phyloP scores from a whole-genome alignment of 2,113 vertebrate genomes.

The Anthoscopus minutus region DNA sequence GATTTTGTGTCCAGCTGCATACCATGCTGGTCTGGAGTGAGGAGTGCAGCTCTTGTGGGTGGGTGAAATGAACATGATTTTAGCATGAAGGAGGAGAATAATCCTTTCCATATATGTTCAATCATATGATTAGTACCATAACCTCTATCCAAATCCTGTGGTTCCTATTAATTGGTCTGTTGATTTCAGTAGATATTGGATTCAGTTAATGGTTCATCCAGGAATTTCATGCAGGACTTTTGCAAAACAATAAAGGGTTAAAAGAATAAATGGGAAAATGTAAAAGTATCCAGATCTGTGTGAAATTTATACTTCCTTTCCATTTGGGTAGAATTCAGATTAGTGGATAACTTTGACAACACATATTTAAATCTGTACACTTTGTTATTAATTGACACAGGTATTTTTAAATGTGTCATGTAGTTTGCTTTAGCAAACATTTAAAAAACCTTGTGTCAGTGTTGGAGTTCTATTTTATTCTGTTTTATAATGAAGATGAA shows the following conservation, averaged over 20 bases:
- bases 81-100: neutral
- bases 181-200: slow-evolving; percentile 6
- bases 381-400: neutral
- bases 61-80: neutral
- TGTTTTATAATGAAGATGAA: neutral
- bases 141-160: neutral
- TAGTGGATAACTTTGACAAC: neutral
- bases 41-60: neutral
- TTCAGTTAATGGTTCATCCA: neutral
- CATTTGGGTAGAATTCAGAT: neutral
- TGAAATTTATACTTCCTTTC: neutral
- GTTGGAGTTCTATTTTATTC: neutral
- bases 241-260: neutral
- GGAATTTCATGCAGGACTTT: neutral
- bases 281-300: neutral
- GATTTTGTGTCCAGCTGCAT: neutral
- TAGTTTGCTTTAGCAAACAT: neutral
- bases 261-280: neutral
- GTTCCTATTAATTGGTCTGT: neutral
- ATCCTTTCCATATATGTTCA: neutral
- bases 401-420: neutral
- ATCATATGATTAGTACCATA: neutral
- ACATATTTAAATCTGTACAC: neutral
- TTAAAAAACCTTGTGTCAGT: neutral
- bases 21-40: neutral